These are phyloP conservation scores for Eutolmus rufibarbis DNA, from an alignment of 2,888 invertebrate genomes.

Conservation along the genomic window DNA sequence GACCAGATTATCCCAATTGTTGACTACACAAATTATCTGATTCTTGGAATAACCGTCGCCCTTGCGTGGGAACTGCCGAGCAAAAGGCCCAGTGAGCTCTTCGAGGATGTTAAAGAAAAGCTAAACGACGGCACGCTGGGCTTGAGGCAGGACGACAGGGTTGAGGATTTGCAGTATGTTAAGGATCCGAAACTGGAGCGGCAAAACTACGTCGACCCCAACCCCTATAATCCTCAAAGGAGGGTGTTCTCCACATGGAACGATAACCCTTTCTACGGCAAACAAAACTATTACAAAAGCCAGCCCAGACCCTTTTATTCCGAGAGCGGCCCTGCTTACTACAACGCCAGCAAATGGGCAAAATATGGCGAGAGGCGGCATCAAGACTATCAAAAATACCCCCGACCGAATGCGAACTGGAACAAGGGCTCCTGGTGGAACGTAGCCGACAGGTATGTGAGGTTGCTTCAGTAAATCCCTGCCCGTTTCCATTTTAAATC, in stretches of 20 bases:
- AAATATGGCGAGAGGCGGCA: neutral
- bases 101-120: slow-evolving; percentile 55
- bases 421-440: neutral
- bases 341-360: neutral
- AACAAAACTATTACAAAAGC: neutral
- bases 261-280: neutral
- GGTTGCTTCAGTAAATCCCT: neutral
- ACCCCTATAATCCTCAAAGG: neutral
- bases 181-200: neutral
- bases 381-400: neutral
- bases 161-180: slow-evolving; percentile 43
- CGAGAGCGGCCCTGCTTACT: neutral
- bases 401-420: neutral
- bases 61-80: slow-evolving; percentile 80
- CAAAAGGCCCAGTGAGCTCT: slow-evolving; percentile 63
- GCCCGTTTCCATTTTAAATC: neutral
- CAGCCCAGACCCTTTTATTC: neutral
- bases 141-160: slow-evolving; percentile 56
- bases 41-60: slow-evolving; percentile 77
- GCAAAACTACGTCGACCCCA: neutral
- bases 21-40: slow-evolving; percentile 64
- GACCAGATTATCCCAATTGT: slow-evolving; percentile 61
- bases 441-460: neutral
- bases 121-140: slow-evolving; percentile 57
- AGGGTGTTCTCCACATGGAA: neutral